These are phyloP conservation scores for Lophochroa leadbeateri DNA, from an alignment of 2,113 vertebrate genomes.

Conservation along the genomic window DNA sequence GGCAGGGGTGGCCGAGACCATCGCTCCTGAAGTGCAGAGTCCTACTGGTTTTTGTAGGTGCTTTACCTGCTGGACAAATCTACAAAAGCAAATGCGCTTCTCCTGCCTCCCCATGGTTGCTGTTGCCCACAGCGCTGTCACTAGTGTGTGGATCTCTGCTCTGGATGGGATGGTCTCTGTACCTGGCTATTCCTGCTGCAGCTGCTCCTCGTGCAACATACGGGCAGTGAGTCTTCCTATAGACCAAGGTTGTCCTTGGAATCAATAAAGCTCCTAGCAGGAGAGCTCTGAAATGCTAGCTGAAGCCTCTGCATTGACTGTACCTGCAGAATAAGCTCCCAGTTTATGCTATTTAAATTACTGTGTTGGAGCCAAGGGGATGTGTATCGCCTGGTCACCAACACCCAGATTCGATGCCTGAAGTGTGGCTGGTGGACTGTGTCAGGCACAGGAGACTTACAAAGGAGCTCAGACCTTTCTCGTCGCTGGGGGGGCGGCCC, in stretches of 20 bases:
- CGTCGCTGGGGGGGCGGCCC: too few species aligned
- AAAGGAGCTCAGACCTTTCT: background rate
- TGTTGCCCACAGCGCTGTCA: fast-evolving
- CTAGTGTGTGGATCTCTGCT: background rate
- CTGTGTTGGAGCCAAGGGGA: background rate
- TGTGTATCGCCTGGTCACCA: background rate
- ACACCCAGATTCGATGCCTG: background rate
- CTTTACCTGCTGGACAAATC: background rate
- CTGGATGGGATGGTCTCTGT: background rate
- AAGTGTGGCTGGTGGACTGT: background rate
- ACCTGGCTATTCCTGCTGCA: background rate
- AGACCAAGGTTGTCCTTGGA: background rate
- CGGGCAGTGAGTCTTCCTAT: fast-evolving
- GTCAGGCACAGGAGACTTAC: background rate
- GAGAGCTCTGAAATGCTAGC: background rate
- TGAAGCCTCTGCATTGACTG: background rate
- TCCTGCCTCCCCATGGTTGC: background rate
- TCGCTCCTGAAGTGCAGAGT: background rate
- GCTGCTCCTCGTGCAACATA: background rate
- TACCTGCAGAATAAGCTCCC: background rate
- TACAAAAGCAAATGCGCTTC: background rate
- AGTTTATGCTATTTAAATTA: background rate
- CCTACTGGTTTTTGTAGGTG: background rate
- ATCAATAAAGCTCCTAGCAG: background rate
- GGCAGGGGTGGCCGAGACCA: fast-evolving